Percentiles rank a stretch among this genome's conserved stretches.
These are phyloP conservation scores for Torymus texanus DNA, from an alignment of 2,888 invertebrate genomes.

Conservation along the genomic window DNA sequence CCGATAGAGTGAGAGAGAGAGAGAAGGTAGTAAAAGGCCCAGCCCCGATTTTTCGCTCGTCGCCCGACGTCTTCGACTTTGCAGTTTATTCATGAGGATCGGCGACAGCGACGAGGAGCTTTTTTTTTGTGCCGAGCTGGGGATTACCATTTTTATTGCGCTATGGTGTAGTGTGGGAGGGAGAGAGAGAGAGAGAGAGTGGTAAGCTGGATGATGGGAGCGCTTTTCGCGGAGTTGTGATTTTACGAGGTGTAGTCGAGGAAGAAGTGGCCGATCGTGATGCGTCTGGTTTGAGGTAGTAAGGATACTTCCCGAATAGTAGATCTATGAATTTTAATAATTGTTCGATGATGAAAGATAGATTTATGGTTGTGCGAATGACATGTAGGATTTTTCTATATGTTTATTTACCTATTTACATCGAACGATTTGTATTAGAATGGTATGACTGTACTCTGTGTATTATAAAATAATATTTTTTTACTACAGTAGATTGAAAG, in stretches of 20 bases:
- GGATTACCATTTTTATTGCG: slow-evolving; percentile 55
- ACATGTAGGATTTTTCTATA: too few relatives aligned
- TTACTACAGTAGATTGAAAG: too few relatives aligned
- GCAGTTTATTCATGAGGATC: slow-evolving; percentile 56
- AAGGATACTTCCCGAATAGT: too few relatives aligned
- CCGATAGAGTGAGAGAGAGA: slow-evolving; percentile 58
- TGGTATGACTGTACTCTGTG: too few relatives aligned
- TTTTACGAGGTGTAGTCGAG: slow-evolving; percentile 37
- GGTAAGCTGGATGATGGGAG: slow-evolving; percentile 20
- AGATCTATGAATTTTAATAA: too few relatives aligned
- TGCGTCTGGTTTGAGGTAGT: too few relatives aligned
- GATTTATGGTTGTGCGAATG: too few relatives aligned
- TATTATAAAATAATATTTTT: too few relatives aligned
- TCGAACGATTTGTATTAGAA: too few relatives aligned
- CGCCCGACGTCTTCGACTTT: slow-evolving; percentile 34
- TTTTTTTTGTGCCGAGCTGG: slow-evolving; percentile 23
- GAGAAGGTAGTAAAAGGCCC: slow-evolving; percentile 66
- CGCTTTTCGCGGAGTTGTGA: slow-evolving; percentile 4
- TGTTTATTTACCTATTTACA: too few relatives aligned
- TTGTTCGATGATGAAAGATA: too few relatives aligned
- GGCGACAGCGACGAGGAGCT: slow-evolving; percentile 13
- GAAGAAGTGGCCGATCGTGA: too few relatives aligned
- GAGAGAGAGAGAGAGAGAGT: slow-evolving; percentile 28
- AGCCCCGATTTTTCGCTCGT: slow-evolving; percentile 41
- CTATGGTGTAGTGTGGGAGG: slow-evolving; percentile 43